Evolutionary conservation across 64 coral and sea anemone species (phyloP), one percentile per base, ranked within the genome.

Genomic region (Catalaphyllia jardinei): DNA sequence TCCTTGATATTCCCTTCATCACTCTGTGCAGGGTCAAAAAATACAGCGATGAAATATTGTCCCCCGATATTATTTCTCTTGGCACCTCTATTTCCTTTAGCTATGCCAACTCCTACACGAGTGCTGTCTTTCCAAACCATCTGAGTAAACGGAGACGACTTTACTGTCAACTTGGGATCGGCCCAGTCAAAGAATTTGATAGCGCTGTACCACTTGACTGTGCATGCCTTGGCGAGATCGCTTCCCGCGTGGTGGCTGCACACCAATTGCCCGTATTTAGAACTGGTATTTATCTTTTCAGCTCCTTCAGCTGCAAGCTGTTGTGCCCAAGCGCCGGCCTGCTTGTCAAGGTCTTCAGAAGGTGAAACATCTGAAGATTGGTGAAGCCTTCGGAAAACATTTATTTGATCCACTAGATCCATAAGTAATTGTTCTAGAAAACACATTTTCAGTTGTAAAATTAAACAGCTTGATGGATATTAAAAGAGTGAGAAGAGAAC

Each of bases 131-230:
- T 87, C 90, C 90, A 92, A 31, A 92, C 84, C 57, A 92, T 24
- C 25, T 77, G 83, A 13, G 76, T 72, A 42, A 92, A 92, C 3
- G 65, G 72, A 17, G 82, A 62, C 22, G 90, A 19, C 52, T 92
- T 92, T 27, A 52, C 14, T 55, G 90, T 86, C 51, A 92, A 29
- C 27, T 50, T 72, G 17, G 90, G 83, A 67, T 79, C 57, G 5
- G 90, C 38, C 90, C 90, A 92, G 60, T 92, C 90, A 80, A 71
- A 92, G 60, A 78, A 84, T 62, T 60, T 60, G 71, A 88, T 39
- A 20, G 71, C 86, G 12, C 86, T 31, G 76, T 75, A 88, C 86
- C 90, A 92, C 10, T 50, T 87, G 24, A 87, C 76, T 54, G 42
- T 49, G 30, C 90, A 92, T 69, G 90, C 76, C 29, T 92, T 87